Evolutionary conservation across 2,888 invertebrate genomes (phyloP).

Genomic region (Nasonovia ribisnigri): DNA sequence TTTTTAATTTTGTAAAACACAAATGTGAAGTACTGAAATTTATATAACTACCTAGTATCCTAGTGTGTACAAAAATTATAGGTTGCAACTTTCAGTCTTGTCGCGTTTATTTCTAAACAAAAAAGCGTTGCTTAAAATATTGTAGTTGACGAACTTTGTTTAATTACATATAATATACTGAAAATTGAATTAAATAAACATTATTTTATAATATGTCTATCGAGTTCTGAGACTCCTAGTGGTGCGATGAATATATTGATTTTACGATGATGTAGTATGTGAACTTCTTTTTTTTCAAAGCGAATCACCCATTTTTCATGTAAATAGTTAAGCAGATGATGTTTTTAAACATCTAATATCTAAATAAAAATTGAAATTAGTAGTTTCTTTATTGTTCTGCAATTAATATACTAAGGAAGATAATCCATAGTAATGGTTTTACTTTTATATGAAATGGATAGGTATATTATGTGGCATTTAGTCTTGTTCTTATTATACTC

Average conservation of each 20-base stretch:
- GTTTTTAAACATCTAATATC: neutral
- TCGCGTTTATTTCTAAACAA: neutral
- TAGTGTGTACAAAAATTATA: neutral
- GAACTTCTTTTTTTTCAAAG: neutral
- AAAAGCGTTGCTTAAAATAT: neutral
- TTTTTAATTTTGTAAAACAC: neutral
- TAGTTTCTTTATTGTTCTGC: neutral
- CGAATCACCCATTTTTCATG: neutral
- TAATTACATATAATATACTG: neutral
- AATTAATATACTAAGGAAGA: neutral
- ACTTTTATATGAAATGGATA: neutral
- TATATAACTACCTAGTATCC: neutral
- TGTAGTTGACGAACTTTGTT: neutral
- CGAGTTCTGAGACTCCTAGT: too few species aligned
- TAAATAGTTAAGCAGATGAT: neutral
- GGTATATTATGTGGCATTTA: too few species aligned
- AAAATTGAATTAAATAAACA: neutral
- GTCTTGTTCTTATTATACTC: too few species aligned
- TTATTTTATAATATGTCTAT: neutral
- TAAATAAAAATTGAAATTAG: neutral
- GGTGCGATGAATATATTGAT: neutral
- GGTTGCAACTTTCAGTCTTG: neutral
- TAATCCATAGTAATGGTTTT: neutral
- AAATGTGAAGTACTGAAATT: neutral
- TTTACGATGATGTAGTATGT: neutral